Evolutionary conservation across 2,113 vertebrate species (phyloP).

Genomic region (Stigmatopora argus): DNA sequence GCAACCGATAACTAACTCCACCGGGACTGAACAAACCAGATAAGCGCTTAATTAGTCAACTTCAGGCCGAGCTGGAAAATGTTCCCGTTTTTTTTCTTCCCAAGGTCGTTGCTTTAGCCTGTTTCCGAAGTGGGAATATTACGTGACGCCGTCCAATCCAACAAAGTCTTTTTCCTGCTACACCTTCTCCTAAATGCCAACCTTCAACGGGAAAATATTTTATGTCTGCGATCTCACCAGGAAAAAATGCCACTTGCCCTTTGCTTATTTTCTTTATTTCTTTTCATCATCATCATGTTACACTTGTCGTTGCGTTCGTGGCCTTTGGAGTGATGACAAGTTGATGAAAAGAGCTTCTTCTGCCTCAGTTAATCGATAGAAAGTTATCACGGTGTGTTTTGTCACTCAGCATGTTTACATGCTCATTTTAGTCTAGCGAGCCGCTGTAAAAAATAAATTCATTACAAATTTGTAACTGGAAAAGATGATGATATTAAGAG

Average conservation of each 20-base stretch:
- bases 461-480: not conserved
- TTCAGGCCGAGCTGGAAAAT: not conserved
- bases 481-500: not conserved
- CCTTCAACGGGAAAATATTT: slow-evolving; percentile 2
- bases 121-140: not conserved
- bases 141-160: not conserved
- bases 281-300: slow-evolving; percentile 9
- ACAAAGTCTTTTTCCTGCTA: not conserved
- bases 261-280: slow-evolving; percentile 6
- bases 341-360: slow-evolving; percentile 19
- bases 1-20: not conserved
- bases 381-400: not conserved
- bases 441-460: not conserved
- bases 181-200: not conserved
- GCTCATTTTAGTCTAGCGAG: not conserved
- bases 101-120: not conserved
- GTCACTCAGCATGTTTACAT: not conserved
- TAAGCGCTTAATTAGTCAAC: not conserved
- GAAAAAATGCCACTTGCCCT: slow-evolving; percentile 13
- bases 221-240: slow-evolving; percentile 10
- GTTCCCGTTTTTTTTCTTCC: not conserved
- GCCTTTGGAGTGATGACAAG: slow-evolving; percentile 29
- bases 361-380: slow-evolving; percentile 4
- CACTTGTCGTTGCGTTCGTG: slow-evolving; percentile 21
- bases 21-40: slow-evolving; percentile 4